Percentiles rank a stretch among this genome's conserved stretches.
phyloP scores from a whole-genome alignment of 2,888 invertebrate genomes.

The Euspilapteryx auroguttella region DNA sequence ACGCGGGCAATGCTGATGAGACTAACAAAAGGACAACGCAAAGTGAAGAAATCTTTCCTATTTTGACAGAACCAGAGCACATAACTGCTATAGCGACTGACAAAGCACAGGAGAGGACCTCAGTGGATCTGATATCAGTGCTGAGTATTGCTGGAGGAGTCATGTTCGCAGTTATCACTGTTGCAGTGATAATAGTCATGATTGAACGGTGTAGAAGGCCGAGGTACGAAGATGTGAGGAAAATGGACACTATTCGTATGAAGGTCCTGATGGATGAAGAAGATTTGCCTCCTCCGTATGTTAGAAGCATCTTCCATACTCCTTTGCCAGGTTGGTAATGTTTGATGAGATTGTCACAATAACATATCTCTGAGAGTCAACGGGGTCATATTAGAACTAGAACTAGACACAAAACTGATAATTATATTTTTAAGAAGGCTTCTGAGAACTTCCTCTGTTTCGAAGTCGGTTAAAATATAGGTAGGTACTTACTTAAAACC shows the following conservation, averaged over 20 bases:
- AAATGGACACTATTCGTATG: conserved; percentile 46
- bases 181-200: conserved; percentile 51
- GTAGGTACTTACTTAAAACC: too few relatives aligned
- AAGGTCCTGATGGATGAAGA: conserved; percentile 45
- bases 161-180: conserved; percentile 51
- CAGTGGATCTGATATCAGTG: conserved; percentile 46
- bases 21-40: conserved; percentile 23
- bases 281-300: conserved; percentile 49
- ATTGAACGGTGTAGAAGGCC: conserved; percentile 41
- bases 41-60: conserved; percentile 49
- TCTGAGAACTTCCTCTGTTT: too few relatives aligned
- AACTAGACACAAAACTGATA: too few relatives aligned
- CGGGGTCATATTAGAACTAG: too few relatives aligned
- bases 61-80: conserved; percentile 60
- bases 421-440: too few relatives aligned
- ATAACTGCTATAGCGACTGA: conserved; percentile 54
- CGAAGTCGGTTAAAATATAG: too few relatives aligned
- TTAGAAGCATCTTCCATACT: conserved; percentile 58
- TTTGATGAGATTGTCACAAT: too few relatives aligned
- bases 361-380: too few relatives aligned
- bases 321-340: conserved; percentile 58
- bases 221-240: conserved; percentile 38
- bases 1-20: conserved; percentile 12
- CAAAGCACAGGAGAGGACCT: conserved; percentile 32
- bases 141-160: conserved; percentile 55